A percentile compares a stretch with the other conserved stretches of the same genome.
phyloP scores from a whole-genome alignment of 2,888 invertebrate genomes.

The Tholera decimalis region DNA sequence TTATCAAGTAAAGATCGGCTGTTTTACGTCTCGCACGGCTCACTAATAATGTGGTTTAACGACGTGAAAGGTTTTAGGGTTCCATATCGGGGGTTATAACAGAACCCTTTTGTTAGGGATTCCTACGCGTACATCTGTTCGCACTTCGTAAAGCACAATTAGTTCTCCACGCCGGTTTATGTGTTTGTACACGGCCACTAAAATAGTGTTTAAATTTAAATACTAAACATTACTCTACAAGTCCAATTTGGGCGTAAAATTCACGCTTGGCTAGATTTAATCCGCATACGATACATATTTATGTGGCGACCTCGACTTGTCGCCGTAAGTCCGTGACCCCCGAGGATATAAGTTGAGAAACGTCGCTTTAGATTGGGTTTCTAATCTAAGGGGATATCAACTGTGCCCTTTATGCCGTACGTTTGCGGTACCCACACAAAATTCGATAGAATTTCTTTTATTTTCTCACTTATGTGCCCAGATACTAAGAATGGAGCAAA shows the following conservation, averaged over 20 bases:
- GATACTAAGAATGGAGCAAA: constrained; percentile 34
- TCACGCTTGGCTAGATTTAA: constrained; percentile 54
- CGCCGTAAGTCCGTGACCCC: constrained; percentile 63
- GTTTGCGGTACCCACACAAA: constrained; percentile 65
- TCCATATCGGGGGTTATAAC: constrained; percentile 61
- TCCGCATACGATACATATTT: constrained; percentile 65
- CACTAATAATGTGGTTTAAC: constrained; percentile 68
- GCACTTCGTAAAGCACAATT: constrained; percentile 56
- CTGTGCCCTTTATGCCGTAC: constrained; percentile 67
- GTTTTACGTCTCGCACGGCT: constrained; percentile 64
- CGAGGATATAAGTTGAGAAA: constrained; percentile 67
- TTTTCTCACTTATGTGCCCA: constrained; percentile 52
- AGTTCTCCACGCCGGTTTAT: constrained; percentile 41
- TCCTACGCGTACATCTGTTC: constrained; percentile 55
- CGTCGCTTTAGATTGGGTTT: constrained; percentile 72
- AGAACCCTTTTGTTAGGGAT: constrained; percentile 60
- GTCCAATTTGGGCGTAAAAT: constrained; percentile 29
- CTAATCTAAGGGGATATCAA: constrained; percentile 74
- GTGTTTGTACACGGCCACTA: constrained; percentile 23
- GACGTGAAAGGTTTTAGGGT: constrained; percentile 64
- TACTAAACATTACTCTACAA: constrained; percentile 35
- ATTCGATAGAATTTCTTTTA: constrained; percentile 67
- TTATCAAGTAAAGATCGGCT: constrained; percentile 67
- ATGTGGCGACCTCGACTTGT: constrained; percentile 58
- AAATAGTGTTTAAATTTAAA: constrained; percentile 33